Evolutionary conservation across 2,797 vertebrate genomes (phyloP).

Genomic region (Monodelphis domestica): DNA sequence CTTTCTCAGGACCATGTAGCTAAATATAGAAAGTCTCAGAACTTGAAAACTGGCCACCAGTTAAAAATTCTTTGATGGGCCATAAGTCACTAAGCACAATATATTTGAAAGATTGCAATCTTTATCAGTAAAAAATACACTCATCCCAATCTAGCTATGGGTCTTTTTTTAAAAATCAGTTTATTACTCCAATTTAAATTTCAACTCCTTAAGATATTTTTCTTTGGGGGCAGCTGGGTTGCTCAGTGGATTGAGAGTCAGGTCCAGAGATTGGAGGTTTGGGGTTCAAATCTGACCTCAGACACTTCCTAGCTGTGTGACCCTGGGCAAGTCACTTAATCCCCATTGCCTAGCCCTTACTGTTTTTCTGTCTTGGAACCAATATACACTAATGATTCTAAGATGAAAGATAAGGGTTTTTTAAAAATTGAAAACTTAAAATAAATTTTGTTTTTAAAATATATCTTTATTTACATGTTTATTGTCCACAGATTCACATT

Average conservation of each 20-base stretch:
- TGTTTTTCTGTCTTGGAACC: no score
- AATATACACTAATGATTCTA: no score
- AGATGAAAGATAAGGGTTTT: no score
- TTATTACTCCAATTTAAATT: neutral
- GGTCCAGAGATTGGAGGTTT: no score
- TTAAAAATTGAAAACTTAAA: no score
- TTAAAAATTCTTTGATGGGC: neutral
- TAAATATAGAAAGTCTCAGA: neutral
- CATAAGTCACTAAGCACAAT: neutral
- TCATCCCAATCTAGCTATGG: neutral
- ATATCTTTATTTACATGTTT: neutral
- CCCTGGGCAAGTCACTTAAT: no score
- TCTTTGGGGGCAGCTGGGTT: no score
- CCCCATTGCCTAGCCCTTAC: no score
- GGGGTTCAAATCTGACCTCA: no score
- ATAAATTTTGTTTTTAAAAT: no score
- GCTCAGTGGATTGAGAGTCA: no score
- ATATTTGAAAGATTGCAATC: neutral
- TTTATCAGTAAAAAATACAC: neutral
- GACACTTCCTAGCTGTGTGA: no score
- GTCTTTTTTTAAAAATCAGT: neutral
- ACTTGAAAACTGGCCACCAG: neutral
- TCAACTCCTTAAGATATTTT: neutral
- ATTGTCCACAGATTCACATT: neutral
- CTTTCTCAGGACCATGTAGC: neutral